Evolutionary conservation across 2,113 vertebrate species (phyloP).

Genomic region (Conger conger): DNA sequence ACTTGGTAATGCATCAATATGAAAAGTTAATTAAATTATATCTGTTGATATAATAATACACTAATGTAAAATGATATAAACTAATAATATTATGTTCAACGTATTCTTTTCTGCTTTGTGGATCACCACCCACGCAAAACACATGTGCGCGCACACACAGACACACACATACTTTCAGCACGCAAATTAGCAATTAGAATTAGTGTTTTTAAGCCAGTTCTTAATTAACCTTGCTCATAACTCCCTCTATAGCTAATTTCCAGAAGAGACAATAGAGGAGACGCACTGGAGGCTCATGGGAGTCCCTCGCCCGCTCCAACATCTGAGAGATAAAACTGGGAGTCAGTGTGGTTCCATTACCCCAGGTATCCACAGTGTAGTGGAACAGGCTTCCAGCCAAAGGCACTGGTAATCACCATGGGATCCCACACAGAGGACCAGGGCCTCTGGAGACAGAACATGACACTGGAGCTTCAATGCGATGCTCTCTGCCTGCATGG

Average conservation of each 20-base stretch:
- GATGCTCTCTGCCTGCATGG: neutral
- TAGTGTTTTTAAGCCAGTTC: conserved; percentile 62
- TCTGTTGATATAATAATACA: neutral
- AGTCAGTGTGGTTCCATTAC: neutral
- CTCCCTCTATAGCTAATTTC: conserved; percentile 55
- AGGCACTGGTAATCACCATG: neutral
- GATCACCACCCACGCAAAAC: conserved; percentile 14
- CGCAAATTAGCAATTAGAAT: conserved; percentile 56
- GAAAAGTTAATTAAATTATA: neutral
- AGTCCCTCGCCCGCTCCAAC: conserved; percentile 7
- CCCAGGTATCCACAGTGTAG: neutral
- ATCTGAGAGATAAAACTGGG: neutral
- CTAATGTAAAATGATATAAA: neutral
- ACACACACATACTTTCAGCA: conserved; percentile 27
- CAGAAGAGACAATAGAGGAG: conserved; percentile 54
- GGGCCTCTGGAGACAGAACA: neutral
- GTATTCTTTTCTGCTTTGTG: neutral
- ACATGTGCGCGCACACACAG: conserved; percentile 16
- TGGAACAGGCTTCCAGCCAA: neutral
- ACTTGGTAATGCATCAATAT: neutral
- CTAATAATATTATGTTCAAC: neutral
- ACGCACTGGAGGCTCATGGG: conserved; percentile 33
- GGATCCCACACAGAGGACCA: neutral
- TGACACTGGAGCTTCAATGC: neutral
- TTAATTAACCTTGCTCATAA: conserved; percentile 70